Evolutionary conservation across 2,113 vertebrate species (phyloP).

Genomic region (Lepidothrix coronata): DNA sequence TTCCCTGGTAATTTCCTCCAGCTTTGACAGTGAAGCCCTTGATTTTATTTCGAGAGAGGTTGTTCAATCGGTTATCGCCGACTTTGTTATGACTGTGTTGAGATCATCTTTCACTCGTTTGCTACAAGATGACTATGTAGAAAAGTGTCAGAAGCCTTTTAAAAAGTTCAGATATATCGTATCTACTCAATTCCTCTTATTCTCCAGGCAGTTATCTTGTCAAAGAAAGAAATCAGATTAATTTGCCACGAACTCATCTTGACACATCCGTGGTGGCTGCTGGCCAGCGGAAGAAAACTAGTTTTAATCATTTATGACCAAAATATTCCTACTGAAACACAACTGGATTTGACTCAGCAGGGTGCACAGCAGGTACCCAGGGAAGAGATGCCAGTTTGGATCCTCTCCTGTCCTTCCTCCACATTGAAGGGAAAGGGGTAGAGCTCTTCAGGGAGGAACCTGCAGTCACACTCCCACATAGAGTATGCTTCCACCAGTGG

Average conservation of each 20-base stretch:
- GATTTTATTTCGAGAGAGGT: constrained; percentile 13
- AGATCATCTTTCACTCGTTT: background rate
- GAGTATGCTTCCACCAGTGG: accelerated
- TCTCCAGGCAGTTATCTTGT: constrained; percentile 20
- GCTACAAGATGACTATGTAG: background rate
- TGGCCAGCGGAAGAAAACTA: constrained; percentile 4
- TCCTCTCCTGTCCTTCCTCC: background rate
- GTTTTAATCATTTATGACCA: constrained; percentile 15
- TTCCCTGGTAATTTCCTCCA: background rate
- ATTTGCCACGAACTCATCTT: constrained; percentile 19
- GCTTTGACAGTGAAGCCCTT: background rate
- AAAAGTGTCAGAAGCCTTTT: constrained; percentile 3
- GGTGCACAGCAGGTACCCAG: background rate
- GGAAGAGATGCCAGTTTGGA: background rate
- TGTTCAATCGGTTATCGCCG: background rate
- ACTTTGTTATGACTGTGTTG: background rate
- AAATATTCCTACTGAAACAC: background rate
- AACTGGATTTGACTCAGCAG: background rate
- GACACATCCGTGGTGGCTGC: constrained; percentile 18
- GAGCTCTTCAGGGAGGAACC: background rate
- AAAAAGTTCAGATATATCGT: background rate
- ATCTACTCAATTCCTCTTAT: constrained; percentile 1
- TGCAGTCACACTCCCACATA: background rate
- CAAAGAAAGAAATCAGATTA: constrained; percentile 33
- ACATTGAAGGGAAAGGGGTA: background rate